phyloP scores from a whole-genome alignment of 2,888 invertebrate genomes.

The Spisula subtruncata region DNA sequence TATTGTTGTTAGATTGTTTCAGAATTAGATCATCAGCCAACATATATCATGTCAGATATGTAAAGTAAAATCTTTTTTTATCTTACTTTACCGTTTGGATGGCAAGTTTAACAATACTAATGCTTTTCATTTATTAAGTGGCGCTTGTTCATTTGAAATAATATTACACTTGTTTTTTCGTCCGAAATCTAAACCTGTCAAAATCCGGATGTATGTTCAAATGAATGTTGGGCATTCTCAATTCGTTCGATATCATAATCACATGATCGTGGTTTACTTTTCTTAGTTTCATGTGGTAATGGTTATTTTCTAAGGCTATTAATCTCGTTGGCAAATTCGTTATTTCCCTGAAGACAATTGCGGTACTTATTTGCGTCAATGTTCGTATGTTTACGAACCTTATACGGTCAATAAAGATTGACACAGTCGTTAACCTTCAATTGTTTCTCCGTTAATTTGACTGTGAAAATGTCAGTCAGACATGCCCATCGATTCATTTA shows the following conservation, averaged over 20 bases:
- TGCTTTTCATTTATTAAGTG: too few species aligned
- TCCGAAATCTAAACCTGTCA: too few species aligned
- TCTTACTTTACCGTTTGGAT: too few species aligned
- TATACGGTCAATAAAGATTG: slow-evolving; percentile 30
- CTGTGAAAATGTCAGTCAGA: not conserved
- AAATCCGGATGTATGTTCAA: too few species aligned
- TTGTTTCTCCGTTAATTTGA: not conserved
- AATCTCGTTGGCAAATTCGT: not conserved
- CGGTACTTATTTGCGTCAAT: not conserved
- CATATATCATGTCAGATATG: slow-evolving; percentile 52
- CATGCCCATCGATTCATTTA: not conserved
- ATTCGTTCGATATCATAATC: too few species aligned
- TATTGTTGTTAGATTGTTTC: not conserved
- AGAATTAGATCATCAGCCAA: slow-evolving; percentile 33
- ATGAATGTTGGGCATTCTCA: too few species aligned
- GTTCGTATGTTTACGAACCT: not conserved
- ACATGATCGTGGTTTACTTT: too few species aligned
- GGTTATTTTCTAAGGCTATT: too few species aligned
- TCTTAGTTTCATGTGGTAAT: too few species aligned
- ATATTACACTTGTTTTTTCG: too few species aligned
- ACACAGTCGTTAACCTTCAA: slow-evolving; percentile 11
- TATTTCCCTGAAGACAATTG: not conserved
- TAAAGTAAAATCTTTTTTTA: not conserved
- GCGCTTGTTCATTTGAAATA: too few species aligned
- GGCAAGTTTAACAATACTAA: too few species aligned